Evolutionary conservation across 2,797 vertebrate species (phyloP), one percentile per base, ranked within the genome.

Genomic region (Micromesistius poutassou): DNA sequence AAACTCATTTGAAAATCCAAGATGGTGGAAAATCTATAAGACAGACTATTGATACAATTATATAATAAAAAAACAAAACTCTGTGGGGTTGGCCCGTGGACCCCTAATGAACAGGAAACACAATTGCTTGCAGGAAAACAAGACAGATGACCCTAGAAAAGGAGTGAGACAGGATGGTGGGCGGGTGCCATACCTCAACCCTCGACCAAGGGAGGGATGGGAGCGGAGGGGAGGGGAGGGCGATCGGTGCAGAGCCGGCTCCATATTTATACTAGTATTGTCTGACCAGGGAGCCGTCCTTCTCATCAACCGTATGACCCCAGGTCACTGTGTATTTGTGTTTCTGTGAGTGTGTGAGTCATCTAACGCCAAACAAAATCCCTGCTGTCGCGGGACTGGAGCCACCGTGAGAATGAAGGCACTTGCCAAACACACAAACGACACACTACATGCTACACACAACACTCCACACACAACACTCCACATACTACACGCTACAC

Each of bases 181-280:
- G 14, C 16, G 80, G 77, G 83, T 84, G 89, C 90, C 90, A 88
- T 89, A 90, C 87, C 89, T 82, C 68, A 79, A 87, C 87, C 80
- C 31, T 85, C 7, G 22, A 75, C 33, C 31, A 1, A 50, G 86
- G 87, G 71, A 74, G 8, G 78, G 79, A 82, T 55, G 88, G 90
- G 79, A 30, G n/a, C n/a, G n/a, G n/a, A n/a, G n/a, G n/a, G n/a
- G 19, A 16, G 46, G 46, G 46, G 46, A 22, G n/a, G 55, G 55
- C n/a, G 25, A 62, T 25, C 5, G 85, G 73, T 36, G 68, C 46
- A 28, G 66, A 83, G 55, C 42, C 78, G 73, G 79, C 16, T 12
- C 77, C 55, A 62, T 77, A 77, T 71, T 6, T 25, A 28, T 28
- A 5, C 3, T 25, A 66, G 70, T 74, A 73, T 76, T 30, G 83